Conservation (phyloP, 1,140 invertebrate genomes). For the Trissolcus basalis region DNA sequence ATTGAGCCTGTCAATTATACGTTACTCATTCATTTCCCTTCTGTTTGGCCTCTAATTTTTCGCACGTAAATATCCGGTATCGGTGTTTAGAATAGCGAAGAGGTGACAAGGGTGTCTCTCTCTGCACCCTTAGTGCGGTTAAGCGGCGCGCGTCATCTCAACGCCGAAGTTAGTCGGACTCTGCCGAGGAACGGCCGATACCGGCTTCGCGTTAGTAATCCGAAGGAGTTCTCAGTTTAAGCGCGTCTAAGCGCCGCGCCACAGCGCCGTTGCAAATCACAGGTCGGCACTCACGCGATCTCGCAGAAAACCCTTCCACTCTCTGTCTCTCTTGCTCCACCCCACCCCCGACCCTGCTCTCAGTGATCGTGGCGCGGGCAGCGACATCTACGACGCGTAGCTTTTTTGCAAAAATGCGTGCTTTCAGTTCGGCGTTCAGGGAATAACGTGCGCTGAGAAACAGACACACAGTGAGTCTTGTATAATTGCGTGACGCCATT, state of each 20-base stretch:
- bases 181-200: constrained; percentile 19
- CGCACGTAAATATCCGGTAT: constrained; percentile 18
- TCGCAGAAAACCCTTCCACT: constrained; percentile 13
- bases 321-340: constrained; percentile 12
- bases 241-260: constrained; percentile 52
- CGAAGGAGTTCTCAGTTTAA: constrained; percentile 36
- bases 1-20: no score
- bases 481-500: constrained; percentile 39
- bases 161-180: constrained; percentile 27
- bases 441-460: constrained; percentile 26
- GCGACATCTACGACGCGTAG: constrained; percentile 52
- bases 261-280: constrained; percentile 41
- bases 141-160: constrained; percentile 15
- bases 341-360: constrained; percentile 5
- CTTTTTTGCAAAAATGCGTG: constrained; percentile 34
- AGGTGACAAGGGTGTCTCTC: constrained; percentile 34
- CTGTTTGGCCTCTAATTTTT: constrained; percentile 37
- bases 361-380: constrained; percentile 23
- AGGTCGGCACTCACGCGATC: constrained; percentile 34
- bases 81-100: constrained; percentile 30
- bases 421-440: constrained; percentile 19
- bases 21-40: no score
- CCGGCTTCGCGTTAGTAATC: constrained; percentile 22
- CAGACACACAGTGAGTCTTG: constrained; percentile 32
- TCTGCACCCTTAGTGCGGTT: constrained; percentile 8